These are phyloP conservation scores for Sylvilagus floridanus DNA, from an alignment of 2,797 vertebrate species.

Conservation along the genomic window DNA sequence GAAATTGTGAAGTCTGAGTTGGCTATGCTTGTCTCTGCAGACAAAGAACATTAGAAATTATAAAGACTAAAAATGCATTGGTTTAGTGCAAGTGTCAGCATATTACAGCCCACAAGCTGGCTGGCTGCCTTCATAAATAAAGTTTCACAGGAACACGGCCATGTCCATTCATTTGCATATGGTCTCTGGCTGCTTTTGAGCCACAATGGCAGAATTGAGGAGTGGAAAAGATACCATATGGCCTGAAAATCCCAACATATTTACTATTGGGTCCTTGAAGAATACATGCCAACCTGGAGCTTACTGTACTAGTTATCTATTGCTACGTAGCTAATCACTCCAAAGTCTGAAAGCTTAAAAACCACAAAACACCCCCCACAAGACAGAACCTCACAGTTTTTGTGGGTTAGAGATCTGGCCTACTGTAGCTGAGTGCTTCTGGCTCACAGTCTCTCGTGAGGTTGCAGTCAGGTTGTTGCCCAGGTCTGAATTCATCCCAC, in stretches of 20 bases:
- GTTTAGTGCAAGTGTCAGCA: neutral
- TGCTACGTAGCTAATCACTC: constrained; percentile 11
- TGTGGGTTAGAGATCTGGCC: neutral
- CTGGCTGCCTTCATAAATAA: constrained; percentile 49
- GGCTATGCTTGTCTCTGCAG: neutral
- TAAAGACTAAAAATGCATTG: neutral
- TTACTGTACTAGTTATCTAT: constrained; percentile 17
- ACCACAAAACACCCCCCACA: neutral
- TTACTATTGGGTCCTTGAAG: constrained; percentile 7
- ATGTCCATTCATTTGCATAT: neutral
- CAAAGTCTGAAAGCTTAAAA: neutral
- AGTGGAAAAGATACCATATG: neutral
- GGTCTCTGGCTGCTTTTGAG: constrained; percentile 2
- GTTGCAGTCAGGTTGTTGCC: neutral
- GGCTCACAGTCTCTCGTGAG: neutral
- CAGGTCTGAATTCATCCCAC: neutral
- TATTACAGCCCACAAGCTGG: neutral
- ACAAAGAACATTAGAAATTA: neutral
- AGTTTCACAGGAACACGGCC: constrained; percentile 1
- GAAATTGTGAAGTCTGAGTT: neutral
- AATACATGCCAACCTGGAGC: neutral
- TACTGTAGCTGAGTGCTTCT: neutral
- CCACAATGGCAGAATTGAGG: neutral
- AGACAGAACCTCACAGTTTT: neutral
- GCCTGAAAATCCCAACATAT: constrained; percentile 1